Conservation (phyloP, 2,888 invertebrate genomes). For the Nesidiocoris tenuis region DNA sequence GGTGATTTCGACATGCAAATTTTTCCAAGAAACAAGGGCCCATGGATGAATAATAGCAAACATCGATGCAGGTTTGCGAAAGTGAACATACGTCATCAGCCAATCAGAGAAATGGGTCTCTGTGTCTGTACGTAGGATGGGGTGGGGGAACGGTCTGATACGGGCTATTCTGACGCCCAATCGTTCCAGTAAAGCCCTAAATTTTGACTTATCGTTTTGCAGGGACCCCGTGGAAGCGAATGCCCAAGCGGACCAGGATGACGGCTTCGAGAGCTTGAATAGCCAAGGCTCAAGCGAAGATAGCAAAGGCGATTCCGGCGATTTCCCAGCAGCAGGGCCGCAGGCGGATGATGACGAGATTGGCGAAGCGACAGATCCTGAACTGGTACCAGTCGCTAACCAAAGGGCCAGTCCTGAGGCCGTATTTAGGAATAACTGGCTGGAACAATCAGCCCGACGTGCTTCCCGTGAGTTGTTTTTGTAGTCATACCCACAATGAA, state of each 20-base stretch:
- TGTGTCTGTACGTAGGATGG: no score
- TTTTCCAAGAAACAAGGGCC: no score
- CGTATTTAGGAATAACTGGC: conserved; percentile 47
- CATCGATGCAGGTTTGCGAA: no score
- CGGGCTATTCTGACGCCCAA: no score
- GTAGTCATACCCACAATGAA: no score
- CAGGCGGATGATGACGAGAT: conserved; percentile 9
- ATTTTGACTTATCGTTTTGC: no score
- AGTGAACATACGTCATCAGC: no score
- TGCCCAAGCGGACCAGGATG: conserved; percentile 61
- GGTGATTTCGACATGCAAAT: no score
- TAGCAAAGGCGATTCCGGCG: conserved; percentile 55
- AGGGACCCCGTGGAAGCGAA: conserved; percentile 9
- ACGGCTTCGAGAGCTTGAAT: conserved; percentile 82
- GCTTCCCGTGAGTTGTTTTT: conserved; percentile 42
- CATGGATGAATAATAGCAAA: no score
- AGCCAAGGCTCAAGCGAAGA: conserved; percentile 76
- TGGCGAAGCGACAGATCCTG: conserved; percentile 1
- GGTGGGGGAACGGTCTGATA: no score
- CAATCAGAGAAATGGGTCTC: no score
- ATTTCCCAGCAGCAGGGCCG: conserved; percentile 1
- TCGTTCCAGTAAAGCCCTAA: not conserved
- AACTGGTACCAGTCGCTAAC: not conserved
- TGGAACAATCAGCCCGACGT: conserved; percentile 44
- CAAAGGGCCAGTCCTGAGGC: conserved; percentile 38